Percentiles rank a stretch among this genome's conserved stretches.
Conservation (phyloP, 1,140 invertebrate species). For the Adelges cooleyi region DNA sequence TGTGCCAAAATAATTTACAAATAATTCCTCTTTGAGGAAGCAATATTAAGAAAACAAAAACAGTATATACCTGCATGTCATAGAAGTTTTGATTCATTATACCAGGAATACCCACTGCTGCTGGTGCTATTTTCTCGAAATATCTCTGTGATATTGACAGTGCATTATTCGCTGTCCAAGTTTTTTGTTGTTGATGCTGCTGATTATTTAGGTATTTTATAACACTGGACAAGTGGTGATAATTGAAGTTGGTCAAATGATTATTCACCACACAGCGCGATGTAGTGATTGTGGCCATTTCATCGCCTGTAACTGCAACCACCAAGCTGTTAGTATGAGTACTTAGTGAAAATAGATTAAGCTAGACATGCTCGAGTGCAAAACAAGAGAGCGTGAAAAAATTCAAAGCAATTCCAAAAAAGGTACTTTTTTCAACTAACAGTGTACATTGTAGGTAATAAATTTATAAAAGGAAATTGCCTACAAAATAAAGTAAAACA, state of each 20-base stretch:
- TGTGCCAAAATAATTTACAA: too few species aligned
- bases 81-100: slow-evolving; percentile 21
- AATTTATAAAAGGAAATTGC: too few species aligned
- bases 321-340: background rate
- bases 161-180: slow-evolving; percentile 23
- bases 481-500: too few species aligned
- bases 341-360: background rate
- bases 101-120: background rate
- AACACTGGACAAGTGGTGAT: slow-evolving; percentile 25
- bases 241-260: slow-evolving; percentile 23
- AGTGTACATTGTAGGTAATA: too few species aligned
- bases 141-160: slow-evolving; percentile 32
- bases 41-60: too few species aligned
- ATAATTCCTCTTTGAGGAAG: too few species aligned
- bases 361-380: slow-evolving; percentile 22
- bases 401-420: slow-evolving; percentile 9
- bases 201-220: slow-evolving; percentile 25
- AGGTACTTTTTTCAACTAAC: too few species aligned
- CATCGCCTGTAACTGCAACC: slow-evolving; percentile 26
- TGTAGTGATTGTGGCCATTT: slow-evolving; percentile 22
- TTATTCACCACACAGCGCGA: slow-evolving; percentile 19
- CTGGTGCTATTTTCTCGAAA: slow-evolving; percentile 28
- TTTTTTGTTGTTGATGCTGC: slow-evolving; percentile 4
- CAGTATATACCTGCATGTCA: slow-evolving; percentile 10
- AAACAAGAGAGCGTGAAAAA: slow-evolving; percentile 26